Conservation (phyloP, 2,888 invertebrate genomes). For the Thecophora atra region DNA sequence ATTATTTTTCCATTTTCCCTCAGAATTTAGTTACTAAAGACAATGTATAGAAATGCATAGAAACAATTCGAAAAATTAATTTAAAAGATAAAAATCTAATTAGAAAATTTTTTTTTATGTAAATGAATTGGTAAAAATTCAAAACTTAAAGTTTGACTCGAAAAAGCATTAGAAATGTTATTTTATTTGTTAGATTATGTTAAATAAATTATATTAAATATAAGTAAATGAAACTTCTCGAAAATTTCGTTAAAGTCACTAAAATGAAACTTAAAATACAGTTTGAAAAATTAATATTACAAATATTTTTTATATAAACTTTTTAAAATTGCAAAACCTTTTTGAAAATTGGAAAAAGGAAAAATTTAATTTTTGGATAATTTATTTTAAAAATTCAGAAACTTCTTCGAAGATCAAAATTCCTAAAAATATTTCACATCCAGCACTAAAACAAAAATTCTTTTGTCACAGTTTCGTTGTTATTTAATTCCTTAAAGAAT, state of each 20-base stretch:
- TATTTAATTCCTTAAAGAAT: too few relatives aligned
- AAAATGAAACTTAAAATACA: neutral
- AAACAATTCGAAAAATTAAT: too few relatives aligned
- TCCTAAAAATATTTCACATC: neutral
- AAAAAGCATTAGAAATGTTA: neutral
- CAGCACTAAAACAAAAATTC: neutral
- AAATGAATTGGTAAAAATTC: neutral
- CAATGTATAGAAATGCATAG: too few relatives aligned
- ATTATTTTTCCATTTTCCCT: too few relatives aligned
- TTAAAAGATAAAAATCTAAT: too few relatives aligned
- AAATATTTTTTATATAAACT: neutral
- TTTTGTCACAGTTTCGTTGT: too few relatives aligned
- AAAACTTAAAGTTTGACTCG: neutral
- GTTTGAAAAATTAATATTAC: neutral
- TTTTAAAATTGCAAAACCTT: neutral
- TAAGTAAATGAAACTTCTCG: neutral
- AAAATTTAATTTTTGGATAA: conserved; percentile 19
- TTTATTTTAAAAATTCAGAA: neutral
- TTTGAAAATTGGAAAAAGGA: neutral
- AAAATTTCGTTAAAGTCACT: neutral
- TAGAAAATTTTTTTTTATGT: neutral
- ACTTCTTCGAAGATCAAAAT: neutral
- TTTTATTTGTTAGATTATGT: neutral
- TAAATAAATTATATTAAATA: neutral
- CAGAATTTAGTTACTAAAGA: too few relatives aligned